Conservation (phyloP, 2,888 invertebrate species). For the Melolontha melolontha region DNA sequence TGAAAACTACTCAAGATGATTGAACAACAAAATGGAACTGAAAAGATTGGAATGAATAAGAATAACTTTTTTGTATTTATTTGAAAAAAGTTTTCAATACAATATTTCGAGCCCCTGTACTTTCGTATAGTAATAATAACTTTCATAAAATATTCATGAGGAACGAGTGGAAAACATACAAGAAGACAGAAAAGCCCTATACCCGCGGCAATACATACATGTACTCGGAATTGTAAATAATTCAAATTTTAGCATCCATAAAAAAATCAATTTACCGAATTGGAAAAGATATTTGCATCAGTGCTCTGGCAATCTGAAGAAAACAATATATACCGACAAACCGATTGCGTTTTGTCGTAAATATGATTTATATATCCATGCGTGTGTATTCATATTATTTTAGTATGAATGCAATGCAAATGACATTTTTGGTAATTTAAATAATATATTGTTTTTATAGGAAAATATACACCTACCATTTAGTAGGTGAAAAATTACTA, state of each 20-base stretch:
- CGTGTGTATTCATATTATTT: slow-evolving; percentile 7
- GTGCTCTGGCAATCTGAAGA: slow-evolving; percentile 52
- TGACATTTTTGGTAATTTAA: no score
- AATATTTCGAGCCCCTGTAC: slow-evolving; percentile 7
- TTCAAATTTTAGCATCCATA: slow-evolving; percentile 39
- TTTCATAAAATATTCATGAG: slow-evolving; percentile 38
- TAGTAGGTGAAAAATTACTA: no score
- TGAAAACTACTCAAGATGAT: slow-evolving; percentile 32
- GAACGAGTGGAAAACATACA: slow-evolving; percentile 11
- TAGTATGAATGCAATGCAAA: neutral
- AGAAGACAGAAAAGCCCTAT: slow-evolving; percentile 19
- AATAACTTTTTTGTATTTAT: slow-evolving; percentile 14
- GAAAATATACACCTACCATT: no score
- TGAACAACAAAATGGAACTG: slow-evolving; percentile 24
- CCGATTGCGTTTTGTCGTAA: slow-evolving; percentile 12
- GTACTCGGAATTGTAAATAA: slow-evolving; percentile 29
- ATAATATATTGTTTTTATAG: no score
- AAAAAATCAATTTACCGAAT: slow-evolving; percentile 58
- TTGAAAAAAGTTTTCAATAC: slow-evolving; percentile 28
- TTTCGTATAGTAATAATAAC: slow-evolving; percentile 15
- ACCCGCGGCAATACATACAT: neutral
- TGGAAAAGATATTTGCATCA: slow-evolving; percentile 57
- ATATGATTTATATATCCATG: slow-evolving; percentile 21
- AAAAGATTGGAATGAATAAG: neutral
- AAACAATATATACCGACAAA: slow-evolving; percentile 44